Percentiles rank a stretch among this genome's conserved stretches.
These are phyloP conservation scores for Macrotus californicus DNA, from an alignment of 2,113 vertebrate genomes.

Conservation along the genomic window DNA sequence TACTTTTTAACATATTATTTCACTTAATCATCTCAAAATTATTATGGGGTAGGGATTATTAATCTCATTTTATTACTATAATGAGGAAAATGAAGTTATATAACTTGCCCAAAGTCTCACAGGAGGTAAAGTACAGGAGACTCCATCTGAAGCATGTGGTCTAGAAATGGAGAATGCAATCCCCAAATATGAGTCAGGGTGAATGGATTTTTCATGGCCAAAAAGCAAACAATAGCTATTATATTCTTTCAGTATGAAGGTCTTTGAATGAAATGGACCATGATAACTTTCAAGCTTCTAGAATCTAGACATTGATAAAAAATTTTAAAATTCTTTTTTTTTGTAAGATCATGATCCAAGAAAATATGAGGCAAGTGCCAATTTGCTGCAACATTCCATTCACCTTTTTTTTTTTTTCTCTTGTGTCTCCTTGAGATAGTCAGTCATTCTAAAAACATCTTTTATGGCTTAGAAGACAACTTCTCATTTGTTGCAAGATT, in stretches of 20 bases:
- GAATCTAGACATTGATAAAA: background rate
- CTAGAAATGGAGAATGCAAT: background rate
- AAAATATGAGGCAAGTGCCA: background rate
- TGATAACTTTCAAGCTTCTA: background rate
- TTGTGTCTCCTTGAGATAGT: background rate
- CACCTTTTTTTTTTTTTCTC: background rate
- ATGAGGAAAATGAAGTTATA: background rate
- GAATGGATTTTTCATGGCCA: background rate
- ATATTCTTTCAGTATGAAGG: background rate
- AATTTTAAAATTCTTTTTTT: background rate
- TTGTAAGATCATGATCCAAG: background rate
- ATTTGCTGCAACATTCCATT: background rate
- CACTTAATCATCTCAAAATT: background rate
- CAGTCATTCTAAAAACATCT: constrained; percentile 64
- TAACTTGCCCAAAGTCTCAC: background rate
- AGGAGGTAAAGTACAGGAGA: background rate
- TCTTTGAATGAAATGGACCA: background rate
- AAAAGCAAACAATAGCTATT: background rate
- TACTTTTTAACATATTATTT: background rate
- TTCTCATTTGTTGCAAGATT: constrained; percentile 75
- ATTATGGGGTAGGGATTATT: background rate
- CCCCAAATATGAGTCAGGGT: background rate
- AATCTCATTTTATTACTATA: constrained; percentile 20
- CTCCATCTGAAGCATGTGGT: background rate
- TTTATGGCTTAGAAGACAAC: constrained; percentile 63